Conservation (phyloP, 2,888 invertebrate genomes). For the Shargacucullia verbasci region DNA sequence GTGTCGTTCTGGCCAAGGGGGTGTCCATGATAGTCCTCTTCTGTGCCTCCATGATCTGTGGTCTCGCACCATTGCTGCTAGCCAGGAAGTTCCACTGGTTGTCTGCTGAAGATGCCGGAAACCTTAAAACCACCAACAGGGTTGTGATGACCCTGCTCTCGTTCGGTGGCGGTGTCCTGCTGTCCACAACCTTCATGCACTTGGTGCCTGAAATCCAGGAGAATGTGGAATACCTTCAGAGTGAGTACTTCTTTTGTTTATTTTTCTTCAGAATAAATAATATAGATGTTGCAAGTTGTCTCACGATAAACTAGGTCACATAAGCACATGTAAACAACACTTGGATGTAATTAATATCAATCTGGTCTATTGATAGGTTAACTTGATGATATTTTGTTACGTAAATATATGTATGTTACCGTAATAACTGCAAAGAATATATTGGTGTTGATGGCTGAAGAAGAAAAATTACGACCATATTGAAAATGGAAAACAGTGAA, state of each 20-base stretch:
- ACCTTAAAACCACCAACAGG: constrained; percentile 82
- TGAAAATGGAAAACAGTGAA: no score
- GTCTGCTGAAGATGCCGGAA: constrained; percentile 80
- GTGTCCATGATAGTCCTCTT: constrained; percentile 94
- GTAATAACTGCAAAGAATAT: no score
- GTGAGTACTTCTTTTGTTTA: constrained; percentile 69
- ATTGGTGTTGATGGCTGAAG: no score
- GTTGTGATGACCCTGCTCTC: constrained; percentile 91
- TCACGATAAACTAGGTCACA: constrained; percentile 3
- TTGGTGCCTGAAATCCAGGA: constrained; percentile 94
- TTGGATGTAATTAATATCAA: neutral
- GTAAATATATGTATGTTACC: no score
- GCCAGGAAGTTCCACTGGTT: constrained; percentile 91
- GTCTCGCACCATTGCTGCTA: constrained; percentile 92
- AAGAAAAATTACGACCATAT: no score
- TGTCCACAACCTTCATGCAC: constrained; percentile 95
- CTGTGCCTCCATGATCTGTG: constrained; percentile 92
- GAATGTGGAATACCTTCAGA: constrained; percentile 89
- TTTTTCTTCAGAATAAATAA: neutral
- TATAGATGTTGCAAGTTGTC: neutral
- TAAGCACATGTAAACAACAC: constrained; percentile 4
- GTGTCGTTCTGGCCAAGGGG: constrained; percentile 92
- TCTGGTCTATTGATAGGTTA: neutral
- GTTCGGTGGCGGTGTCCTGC: constrained; percentile 95
- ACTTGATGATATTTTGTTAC: neutral